phyloP scores from a whole-genome alignment of 2,113 vertebrate genomes.

The Hippocampus barbouri region DNA sequence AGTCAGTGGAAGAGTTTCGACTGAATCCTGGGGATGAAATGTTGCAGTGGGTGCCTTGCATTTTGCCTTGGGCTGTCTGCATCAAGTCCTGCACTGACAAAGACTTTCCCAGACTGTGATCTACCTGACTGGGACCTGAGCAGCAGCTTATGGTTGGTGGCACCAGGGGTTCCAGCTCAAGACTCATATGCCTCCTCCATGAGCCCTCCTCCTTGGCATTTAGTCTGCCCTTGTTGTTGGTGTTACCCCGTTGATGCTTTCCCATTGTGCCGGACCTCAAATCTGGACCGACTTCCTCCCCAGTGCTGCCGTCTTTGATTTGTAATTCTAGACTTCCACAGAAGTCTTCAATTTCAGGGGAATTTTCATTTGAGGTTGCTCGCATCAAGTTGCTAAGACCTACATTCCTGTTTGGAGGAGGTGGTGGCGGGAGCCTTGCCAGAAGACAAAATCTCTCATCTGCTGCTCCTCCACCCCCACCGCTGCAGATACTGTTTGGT shows the following conservation, averaged over 20 bases:
- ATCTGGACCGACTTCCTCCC: constrained; percentile 70
- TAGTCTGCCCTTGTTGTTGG: constrained; percentile 69
- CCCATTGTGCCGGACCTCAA: constrained; percentile 30
- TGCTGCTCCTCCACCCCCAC: constrained; percentile 20
- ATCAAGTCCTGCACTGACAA: constrained; percentile 93
- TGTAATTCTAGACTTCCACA: constrained; percentile 36
- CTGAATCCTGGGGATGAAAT: constrained; percentile 59
- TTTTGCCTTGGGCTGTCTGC: constrained; percentile 61
- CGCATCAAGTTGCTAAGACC: constrained; percentile 16
- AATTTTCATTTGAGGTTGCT: constrained; percentile 26
- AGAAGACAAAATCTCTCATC: constrained; percentile 61
- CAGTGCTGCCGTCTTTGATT: constrained; percentile 27
- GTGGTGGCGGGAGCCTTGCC: constrained; percentile 61
- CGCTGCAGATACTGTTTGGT: constrained; percentile 58
- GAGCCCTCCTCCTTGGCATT: constrained; percentile 76
- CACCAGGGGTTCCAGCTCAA: constrained; percentile 81
- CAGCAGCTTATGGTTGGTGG: constrained; percentile 59
- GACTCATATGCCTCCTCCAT: constrained; percentile 85
- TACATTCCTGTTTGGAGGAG: constrained; percentile 37
- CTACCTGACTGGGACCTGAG: constrained; percentile 53
- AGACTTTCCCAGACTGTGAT: constrained; percentile 82
- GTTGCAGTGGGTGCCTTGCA: constrained; percentile 75
- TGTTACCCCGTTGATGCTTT: constrained; percentile 71
- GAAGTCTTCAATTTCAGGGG: constrained; percentile 51
- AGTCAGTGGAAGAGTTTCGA: constrained; percentile 78